Evolutionary conservation across 2,113 vertebrate genomes (phyloP).

Genomic region (Semnornis frantzii): DNA sequence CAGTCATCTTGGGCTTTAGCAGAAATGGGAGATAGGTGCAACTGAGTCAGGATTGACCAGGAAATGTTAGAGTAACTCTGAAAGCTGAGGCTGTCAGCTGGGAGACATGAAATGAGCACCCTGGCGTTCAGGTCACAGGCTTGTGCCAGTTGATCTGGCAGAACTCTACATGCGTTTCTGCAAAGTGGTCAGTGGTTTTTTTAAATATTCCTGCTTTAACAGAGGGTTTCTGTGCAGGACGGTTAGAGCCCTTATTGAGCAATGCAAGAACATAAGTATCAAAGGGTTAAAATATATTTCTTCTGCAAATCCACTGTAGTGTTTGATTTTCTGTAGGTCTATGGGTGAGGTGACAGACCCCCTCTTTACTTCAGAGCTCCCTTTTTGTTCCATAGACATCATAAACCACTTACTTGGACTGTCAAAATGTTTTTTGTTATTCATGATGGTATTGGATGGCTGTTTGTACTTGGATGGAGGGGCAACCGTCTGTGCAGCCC

Average conservation of each 20-base stretch:
- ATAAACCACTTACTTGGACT: neutral
- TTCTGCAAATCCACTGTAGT: neutral
- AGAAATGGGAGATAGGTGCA: neutral
- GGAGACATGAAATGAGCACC: neutral
- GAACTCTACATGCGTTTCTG: neutral
- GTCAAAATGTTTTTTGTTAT: neutral
- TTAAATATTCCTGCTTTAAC: neutral
- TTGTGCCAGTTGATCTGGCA: neutral
- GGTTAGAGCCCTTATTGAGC: neutral
- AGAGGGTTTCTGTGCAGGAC: neutral
- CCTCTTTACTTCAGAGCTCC: neutral
- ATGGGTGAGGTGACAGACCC: neutral
- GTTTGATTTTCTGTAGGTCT: neutral
- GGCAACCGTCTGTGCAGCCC: conserved; percentile 38
- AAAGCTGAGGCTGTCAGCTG: neutral
- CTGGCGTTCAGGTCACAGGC: neutral
- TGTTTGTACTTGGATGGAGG: conserved; percentile 28
- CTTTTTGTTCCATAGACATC: neutral
- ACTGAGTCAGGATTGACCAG: neutral
- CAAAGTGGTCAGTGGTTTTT: neutral
- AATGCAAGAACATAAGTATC: neutral
- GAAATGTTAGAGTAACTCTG: neutral
- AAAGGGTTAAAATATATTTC: neutral
- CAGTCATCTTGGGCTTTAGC: conserved; percentile 9
- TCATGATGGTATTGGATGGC: neutral